These are phyloP conservation scores for Diabrotica virgifera DNA, from an alignment of 1,140 invertebrate species.

Conservation along the genomic window DNA sequence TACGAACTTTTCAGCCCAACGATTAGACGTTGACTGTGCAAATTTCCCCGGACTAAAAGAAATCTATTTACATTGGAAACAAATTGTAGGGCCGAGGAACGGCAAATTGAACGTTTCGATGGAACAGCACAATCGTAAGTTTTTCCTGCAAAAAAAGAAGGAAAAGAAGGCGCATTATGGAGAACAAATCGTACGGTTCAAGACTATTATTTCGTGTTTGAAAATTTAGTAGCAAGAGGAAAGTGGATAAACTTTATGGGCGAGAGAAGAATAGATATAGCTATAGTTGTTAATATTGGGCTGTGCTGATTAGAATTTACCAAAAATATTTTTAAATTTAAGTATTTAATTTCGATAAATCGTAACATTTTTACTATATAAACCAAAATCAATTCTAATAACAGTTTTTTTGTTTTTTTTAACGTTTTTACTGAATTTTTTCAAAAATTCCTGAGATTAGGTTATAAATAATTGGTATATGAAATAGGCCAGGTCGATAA, in stretches of 20 bases:
- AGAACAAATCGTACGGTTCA: not conserved
- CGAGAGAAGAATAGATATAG: not conserved
- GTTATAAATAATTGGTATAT: too few species aligned
- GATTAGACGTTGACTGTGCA: not conserved
- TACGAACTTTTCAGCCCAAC: too few species aligned
- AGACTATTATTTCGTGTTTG: conserved; percentile 2
- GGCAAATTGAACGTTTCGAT: not conserved
- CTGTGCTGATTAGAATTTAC: too few species aligned
- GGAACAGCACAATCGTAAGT: not conserved
- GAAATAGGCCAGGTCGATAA: too few species aligned
- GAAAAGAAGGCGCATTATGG: not conserved
- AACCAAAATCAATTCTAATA: too few species aligned
- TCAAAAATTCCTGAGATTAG: too few species aligned
- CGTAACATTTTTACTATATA: too few species aligned
- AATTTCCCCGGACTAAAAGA: not conserved
- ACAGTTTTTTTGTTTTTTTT: too few species aligned
- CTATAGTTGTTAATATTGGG: not conserved
- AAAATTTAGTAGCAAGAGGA: not conserved
- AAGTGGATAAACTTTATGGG: not conserved
- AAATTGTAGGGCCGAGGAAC: not conserved
- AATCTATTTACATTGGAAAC: conserved; percentile 1
- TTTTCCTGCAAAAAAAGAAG: not conserved
- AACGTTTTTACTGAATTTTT: too few species aligned
- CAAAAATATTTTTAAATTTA: too few species aligned
- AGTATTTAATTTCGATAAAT: too few species aligned